Evolutionary conservation across 2,797 vertebrate genomes (phyloP).

Genomic region (Okamejei kenojei): DNA sequence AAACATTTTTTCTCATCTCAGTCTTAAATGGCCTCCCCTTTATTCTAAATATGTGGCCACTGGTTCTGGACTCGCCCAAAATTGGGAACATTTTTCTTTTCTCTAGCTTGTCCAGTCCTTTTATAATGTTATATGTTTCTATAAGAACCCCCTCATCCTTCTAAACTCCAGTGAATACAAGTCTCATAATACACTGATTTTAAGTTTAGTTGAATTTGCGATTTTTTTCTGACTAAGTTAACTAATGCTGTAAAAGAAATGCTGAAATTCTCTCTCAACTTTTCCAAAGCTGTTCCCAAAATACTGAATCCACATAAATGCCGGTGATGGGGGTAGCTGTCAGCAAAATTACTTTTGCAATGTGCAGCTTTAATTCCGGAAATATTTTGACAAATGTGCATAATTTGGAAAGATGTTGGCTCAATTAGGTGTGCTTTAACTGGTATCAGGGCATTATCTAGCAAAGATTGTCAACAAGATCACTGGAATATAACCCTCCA

Average conservation of each 20-base stretch:
- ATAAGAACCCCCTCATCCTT: too few relatives aligned
- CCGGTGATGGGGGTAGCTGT: not conserved
- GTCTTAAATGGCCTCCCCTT: too few relatives aligned
- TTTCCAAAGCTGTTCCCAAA: not conserved
- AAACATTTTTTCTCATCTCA: too few relatives aligned
- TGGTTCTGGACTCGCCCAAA: too few relatives aligned
- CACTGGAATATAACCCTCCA: not conserved
- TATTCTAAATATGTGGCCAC: too few relatives aligned
- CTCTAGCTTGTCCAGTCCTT: too few relatives aligned
- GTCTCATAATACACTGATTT: too few relatives aligned
- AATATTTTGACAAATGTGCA: not conserved
- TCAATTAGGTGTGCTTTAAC: not conserved
- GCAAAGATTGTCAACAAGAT: not conserved
- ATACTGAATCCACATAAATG: not conserved
- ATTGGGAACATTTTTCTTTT: too few relatives aligned
- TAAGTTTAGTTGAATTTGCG: not conserved
- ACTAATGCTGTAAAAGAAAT: not conserved
- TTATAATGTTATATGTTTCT: too few relatives aligned
- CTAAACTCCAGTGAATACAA: too few relatives aligned
- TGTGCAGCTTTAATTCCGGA: not conserved
- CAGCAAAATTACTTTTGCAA: not conserved
- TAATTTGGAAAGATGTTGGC: not conserved
- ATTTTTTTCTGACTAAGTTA: not conserved
- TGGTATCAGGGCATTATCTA: not conserved
- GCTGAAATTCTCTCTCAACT: not conserved